These are phyloP conservation scores for Danaus plexippus DNA, from an alignment of 1,140 invertebrate species.

Conservation along the genomic window DNA sequence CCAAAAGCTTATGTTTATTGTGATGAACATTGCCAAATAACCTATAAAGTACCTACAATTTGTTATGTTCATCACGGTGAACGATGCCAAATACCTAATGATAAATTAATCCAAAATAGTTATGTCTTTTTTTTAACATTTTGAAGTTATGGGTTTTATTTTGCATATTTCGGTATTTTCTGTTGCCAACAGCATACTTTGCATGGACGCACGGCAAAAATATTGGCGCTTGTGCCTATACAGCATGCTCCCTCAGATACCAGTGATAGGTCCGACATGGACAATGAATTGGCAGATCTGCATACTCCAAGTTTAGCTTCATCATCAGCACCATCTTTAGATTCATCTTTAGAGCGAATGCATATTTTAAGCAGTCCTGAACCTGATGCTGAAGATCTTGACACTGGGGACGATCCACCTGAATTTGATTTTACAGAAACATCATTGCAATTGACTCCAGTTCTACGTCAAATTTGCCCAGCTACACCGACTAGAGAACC, in stretches of 20 bases:
- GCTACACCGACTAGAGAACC: conserved; percentile 14
- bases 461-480: conserved; percentile 20
- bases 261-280: conserved; percentile 19
- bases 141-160: conserved; percentile 15
- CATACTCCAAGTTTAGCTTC: conserved; percentile 22
- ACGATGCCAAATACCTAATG: conserved; percentile 16
- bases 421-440: conserved; percentile 17
- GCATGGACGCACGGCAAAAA: conserved; percentile 18
- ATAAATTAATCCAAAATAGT: conserved; percentile 16
- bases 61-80: conserved; percentile 19
- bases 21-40: conserved; percentile 20
- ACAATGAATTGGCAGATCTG: conserved; percentile 19
- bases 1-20: conserved; percentile 16
- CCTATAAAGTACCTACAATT: conserved; percentile 18
- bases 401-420: conserved; percentile 17
- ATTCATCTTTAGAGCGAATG: conserved; percentile 22
- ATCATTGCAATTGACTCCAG: conserved; percentile 21
- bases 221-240: conserved; percentile 22
- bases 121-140: conserved; percentile 15
- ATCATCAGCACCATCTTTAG: conserved; percentile 21
- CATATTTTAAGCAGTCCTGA: conserved; percentile 19
- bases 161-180: conserved; percentile 15
- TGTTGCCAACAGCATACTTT: conserved; percentile 17
- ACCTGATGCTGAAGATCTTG: conserved; percentile 19
- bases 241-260: conserved; percentile 23